phyloP scores from a whole-genome alignment of 1,140 invertebrate species.

The Zaprionus ghesquierei region DNA sequence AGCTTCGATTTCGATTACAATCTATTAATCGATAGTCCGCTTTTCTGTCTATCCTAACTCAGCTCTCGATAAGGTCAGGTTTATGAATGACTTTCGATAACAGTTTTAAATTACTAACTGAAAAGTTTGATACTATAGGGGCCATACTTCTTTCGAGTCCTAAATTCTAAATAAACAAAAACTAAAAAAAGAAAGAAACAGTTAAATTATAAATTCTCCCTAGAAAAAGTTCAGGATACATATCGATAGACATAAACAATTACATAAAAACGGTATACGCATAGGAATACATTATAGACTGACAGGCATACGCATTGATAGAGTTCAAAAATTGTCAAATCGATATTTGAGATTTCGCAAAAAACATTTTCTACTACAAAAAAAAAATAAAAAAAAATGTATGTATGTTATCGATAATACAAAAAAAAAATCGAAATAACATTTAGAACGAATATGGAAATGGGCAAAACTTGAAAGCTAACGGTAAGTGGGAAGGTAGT shows the following conservation, averaged over 20 bases:
- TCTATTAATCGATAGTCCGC: not conserved
- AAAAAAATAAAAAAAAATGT: not conserved
- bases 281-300: not conserved
- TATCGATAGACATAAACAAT: not conserved
- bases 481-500: not conserved
- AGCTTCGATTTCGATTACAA: no score
- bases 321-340: not conserved
- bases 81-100: no score
- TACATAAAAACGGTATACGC: not conserved
- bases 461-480: not conserved
- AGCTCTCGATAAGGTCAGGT: not conserved
- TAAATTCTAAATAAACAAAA: no score
- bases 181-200: no score
- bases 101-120: no score
- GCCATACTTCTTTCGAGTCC: no score
- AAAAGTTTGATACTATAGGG: no score
- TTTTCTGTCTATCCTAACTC: not conserved
- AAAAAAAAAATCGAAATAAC: not conserved
- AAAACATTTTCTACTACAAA: not conserved
- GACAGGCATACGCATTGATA: not conserved
- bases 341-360: not conserved
- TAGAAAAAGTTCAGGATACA: not conserved
- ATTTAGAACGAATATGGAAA: not conserved
- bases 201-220: not conserved
- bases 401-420: not conserved